A percentile compares a stretch with the other conserved stretches of the same genome.
phyloP scores from a whole-genome alignment of 2,797 vertebrate genomes.

The Eulemur albifrons region DNA sequence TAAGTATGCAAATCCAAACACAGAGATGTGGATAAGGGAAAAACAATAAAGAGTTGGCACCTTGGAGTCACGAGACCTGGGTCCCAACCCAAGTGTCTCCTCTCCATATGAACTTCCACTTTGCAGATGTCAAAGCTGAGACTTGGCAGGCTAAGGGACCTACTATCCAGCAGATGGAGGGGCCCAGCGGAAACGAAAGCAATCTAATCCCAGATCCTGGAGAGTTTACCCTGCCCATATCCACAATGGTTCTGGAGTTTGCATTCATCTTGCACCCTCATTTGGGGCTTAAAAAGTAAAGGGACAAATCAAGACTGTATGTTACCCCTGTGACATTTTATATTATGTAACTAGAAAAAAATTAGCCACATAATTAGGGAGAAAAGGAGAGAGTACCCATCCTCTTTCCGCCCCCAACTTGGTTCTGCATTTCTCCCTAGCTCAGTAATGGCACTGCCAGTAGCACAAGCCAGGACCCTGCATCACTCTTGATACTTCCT shows the following conservation, averaged over 20 bases:
- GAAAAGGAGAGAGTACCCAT: rapidly evolving
- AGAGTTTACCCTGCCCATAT: rapidly evolving
- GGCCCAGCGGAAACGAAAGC: neutral
- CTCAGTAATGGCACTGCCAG: neutral
- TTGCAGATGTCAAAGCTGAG: neutral
- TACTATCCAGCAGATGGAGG: neutral
- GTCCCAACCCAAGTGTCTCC: neutral
- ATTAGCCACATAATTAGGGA: neutral
- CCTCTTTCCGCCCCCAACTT: neutral
- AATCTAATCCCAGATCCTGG: neutral
- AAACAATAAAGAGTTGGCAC: rapidly evolving
- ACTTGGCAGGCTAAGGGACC: neutral
- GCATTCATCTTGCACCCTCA: neutral
- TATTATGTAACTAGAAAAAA: neutral
- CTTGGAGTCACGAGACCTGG: neutral
- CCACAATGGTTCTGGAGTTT: neutral
- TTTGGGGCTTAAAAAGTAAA: neutral
- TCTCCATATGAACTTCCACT: neutral
- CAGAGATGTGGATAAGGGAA: rapidly evolving
- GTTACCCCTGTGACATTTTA: neutral
- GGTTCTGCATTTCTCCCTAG: neutral
- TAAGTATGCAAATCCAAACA: neutral
- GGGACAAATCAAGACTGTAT: neutral
- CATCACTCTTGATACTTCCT: neutral
- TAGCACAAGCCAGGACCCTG: no score